Percentiles rank a stretch among this genome's conserved stretches.
Evolutionary conservation across 2,888 invertebrate genomes (phyloP).

Genomic region (Timema podura): DNA sequence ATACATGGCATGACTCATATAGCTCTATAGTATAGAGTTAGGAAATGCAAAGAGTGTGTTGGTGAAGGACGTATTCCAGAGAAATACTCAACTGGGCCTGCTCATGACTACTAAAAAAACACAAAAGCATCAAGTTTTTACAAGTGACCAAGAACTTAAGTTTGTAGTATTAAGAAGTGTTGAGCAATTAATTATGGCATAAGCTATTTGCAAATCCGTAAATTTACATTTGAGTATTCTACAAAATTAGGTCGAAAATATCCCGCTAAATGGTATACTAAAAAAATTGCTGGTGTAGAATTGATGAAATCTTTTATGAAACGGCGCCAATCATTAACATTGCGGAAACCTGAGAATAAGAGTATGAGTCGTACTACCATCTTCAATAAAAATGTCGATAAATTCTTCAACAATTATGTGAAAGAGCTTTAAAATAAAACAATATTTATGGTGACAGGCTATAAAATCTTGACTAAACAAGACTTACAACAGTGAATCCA

Average conservation of each 20-base stretch:
- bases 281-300: not conserved
- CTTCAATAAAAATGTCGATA: slow-evolving; percentile 14
- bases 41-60: slow-evolving; percentile 22
- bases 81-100: no score
- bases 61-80: slow-evolving; percentile 13
- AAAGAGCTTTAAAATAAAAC: not conserved
- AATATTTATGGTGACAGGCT: not conserved
- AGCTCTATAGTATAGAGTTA: no score
- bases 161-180: not conserved
- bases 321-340: not conserved
- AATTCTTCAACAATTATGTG: not conserved
- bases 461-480: slow-evolving; percentile 11
- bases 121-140: not conserved
- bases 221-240: not conserved
- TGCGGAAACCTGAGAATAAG: not conserved
- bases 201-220: not conserved
- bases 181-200: not conserved
- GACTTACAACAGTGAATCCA: not conserved
- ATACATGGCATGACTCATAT: not conserved
- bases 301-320: not conserved
- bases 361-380: not conserved
- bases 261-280: not conserved
- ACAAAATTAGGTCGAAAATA: not conserved
- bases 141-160: not conserved
- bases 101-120: not conserved